Evolutionary conservation across 2,113 vertebrate genomes (phyloP).

Genomic region (Gallinago jamesoni): DNA sequence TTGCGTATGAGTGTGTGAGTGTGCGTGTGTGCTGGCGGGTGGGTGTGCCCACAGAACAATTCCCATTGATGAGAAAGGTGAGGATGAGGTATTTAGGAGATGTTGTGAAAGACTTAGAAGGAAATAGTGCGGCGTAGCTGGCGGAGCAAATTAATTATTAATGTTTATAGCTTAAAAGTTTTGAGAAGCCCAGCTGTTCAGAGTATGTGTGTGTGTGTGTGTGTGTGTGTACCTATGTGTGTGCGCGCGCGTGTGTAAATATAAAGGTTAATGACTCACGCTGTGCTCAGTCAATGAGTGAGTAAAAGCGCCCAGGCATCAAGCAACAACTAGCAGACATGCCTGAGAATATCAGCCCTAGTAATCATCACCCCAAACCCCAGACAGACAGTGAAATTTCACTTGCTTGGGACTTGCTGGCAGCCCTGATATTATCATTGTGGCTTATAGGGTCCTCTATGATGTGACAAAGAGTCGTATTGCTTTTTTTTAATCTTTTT

Average conservation of each 20-base stretch:
- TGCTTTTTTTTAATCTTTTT: background rate
- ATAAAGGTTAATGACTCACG: background rate
- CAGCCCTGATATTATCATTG: background rate
- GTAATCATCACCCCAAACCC: background rate
- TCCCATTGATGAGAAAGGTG: background rate
- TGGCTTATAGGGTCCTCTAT: background rate
- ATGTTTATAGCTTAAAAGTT: background rate
- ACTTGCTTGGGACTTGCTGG: background rate
- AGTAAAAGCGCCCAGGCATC: background rate
- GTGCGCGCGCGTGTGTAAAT: background rate
- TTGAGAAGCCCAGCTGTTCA: background rate
- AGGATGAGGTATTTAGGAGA: background rate
- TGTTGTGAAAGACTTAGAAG: background rate
- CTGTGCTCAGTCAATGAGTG: background rate
- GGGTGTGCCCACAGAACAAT: slow-evolving; percentile 16
- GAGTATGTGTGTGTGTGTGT: background rate
- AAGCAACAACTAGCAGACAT: background rate
- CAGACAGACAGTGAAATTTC: background rate
- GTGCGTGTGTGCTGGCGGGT: background rate
- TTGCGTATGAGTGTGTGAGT: background rate
- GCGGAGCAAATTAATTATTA: slow-evolving; percentile 19
- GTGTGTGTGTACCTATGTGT: background rate
- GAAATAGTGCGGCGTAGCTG: background rate
- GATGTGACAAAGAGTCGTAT: background rate
- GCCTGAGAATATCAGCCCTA: background rate